phyloP scores from a whole-genome alignment of 2,888 invertebrate species.

The Eristalis arbustorum region DNA sequence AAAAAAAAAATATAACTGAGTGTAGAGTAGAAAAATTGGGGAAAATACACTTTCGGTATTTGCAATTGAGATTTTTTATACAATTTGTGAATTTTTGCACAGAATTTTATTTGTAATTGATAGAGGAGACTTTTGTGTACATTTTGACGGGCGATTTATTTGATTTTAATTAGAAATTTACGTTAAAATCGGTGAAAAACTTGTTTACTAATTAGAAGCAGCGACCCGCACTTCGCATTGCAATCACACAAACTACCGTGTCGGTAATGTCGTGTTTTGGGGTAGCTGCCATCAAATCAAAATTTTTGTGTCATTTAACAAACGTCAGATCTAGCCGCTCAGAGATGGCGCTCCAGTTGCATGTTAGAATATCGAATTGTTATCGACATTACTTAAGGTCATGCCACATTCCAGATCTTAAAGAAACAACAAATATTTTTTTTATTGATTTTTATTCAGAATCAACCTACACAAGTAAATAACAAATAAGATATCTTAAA shows the following conservation, averaged over 20 bases:
- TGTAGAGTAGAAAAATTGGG: constrained; percentile 10
- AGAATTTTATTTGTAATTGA: constrained; percentile 42
- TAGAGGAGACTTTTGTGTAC: constrained; percentile 46
- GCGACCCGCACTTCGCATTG: constrained; percentile 74
- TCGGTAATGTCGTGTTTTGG: constrained; percentile 55
- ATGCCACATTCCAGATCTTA: neutral
- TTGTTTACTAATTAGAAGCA: constrained; percentile 72
- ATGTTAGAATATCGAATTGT: neutral
- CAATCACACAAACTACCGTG: constrained; percentile 72
- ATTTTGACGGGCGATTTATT: constrained; percentile 66
- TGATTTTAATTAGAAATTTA: constrained; percentile 71
- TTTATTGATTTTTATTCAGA: constrained; percentile 66
- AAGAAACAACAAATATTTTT: neutral
- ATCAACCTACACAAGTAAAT: constrained; percentile 37
- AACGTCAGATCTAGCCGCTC: neutral
- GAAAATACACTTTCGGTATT: constrained; percentile 66
- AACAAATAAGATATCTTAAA: constrained; percentile 38
- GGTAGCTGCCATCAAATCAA: constrained; percentile 69
- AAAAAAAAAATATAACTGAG: constrained; percentile 21
- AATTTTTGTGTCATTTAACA: constrained; percentile 41
- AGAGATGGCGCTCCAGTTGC: neutral
- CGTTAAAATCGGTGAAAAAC: constrained; percentile 73
- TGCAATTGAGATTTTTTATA: constrained; percentile 55
- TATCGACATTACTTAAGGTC: neutral
- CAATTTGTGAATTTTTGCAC: constrained; percentile 14